Evolutionary conservation across 2,113 vertebrate genomes (phyloP), one percentile per base, ranked within the genome.

Genomic region (Melospiza melodia): DNA sequence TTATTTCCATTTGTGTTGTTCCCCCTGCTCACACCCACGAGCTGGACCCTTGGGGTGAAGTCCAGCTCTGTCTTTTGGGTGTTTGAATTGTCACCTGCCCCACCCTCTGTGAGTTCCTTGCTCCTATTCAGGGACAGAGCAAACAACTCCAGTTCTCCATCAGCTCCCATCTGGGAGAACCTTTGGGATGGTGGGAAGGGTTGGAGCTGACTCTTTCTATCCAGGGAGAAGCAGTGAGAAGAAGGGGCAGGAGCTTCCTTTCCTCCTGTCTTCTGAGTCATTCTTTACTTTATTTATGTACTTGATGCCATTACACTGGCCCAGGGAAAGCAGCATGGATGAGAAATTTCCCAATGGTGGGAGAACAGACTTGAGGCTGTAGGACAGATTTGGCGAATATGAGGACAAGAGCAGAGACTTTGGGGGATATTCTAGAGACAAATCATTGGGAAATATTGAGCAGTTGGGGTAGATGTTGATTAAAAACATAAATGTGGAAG

Each of bases 61-160:
- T 41, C 13, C 63, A 48, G 52, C 10, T 75, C 33, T 48, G 11
- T 67, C 2, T 43, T 54, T 11, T 8, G 52, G 22, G 21, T 68
- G 43, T 69, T 51, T 19, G 35, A 25, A 3, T 33, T 28, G n/a
- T 37, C 33, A 14, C 57, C 28, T 87, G n/a, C 31, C 10, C 24
- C 37, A 9, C 5, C 5, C 6, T 12, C 9, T 46, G 27, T 22
- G 22, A 30, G 58, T 2, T 57, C 28, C 41, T 39, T 33, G 9
- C 24, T 35, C 2, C 18, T 10, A 1, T 22, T 63, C 22, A 33
- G 27, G 44, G 18, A 3, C 37, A 49, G 39, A 79, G 31, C 21
- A 11, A 11, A 41, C 23, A 17, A 23, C 23, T 16, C 35, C 43
- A 2, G 0, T n/a, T 48, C 22, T 51, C 44, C 46, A 2, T 41